Evolutionary conservation across 1,140 invertebrate species (phyloP).

Genomic region (Conus ventricosus): DNA sequence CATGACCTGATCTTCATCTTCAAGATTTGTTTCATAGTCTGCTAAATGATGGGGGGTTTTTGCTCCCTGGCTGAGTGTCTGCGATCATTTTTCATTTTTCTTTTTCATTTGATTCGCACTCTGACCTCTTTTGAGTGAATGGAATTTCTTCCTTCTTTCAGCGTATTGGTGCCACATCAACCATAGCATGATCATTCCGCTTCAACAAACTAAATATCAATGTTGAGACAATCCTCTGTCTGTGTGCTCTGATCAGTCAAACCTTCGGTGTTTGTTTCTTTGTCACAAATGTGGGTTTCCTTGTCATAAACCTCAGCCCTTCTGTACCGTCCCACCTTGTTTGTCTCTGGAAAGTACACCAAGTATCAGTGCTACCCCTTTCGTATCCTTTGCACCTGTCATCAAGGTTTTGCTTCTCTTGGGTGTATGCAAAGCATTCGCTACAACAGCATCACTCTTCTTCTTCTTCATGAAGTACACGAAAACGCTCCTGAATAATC

Average conservation of each 20-base stretch:
- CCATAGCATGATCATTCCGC: neutral
- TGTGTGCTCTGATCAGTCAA: neutral
- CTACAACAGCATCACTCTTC: slow-evolving; percentile 37
- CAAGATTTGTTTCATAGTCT: slow-evolving; percentile 29
- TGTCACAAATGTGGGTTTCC: neutral
- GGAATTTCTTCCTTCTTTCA: neutral
- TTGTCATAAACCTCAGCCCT: slow-evolving; percentile 40
- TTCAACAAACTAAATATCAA: neutral
- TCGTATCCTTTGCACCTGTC: slow-evolving; percentile 44
- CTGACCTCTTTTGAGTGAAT: neutral
- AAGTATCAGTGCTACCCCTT: slow-evolving; percentile 41
- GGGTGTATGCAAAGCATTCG: slow-evolving; percentile 42
- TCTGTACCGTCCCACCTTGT: slow-evolving; percentile 29
- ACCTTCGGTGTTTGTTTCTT: neutral
- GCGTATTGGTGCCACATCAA: neutral
- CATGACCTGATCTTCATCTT: slow-evolving; percentile 7
- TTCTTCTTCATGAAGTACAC: slow-evolving; percentile 45
- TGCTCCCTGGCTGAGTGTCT: neutral
- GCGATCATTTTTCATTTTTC: neutral
- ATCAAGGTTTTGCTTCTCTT: slow-evolving; percentile 48
- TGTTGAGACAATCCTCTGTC: neutral
- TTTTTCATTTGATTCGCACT: neutral
- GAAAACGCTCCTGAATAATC: slow-evolving; percentile 32
- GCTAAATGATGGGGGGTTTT: neutral
- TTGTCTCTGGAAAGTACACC: neutral